Base-by-base conservation (phyloP, 1,140 invertebrate species). In the Aphaenogaster rudis region DNA sequence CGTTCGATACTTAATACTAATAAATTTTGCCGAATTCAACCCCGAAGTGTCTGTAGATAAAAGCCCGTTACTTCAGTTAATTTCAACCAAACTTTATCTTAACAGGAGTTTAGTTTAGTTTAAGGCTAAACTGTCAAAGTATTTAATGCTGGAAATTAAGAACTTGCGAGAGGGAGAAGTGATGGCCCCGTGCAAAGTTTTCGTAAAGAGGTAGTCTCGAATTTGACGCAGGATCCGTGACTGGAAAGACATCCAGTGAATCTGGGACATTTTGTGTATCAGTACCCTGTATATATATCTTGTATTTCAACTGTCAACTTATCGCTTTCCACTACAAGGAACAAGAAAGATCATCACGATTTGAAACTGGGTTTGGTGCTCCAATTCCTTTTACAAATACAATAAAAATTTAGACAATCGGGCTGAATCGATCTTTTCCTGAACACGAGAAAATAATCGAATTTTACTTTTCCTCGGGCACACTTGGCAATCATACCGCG, bases 391-490 rank as follows among this genome's bases (percentile, higher is more conserved):
- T 74, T 21, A 9, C 69, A 76, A 76, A 76, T 57, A 48, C 80
- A 74, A 84, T 84, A 84, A 64, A 74, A 84, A 84, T 84, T 84
- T 74, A 76, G 80, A 76, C 80, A 63, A 76, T 76, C 69, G 42
- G 54, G 54, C 72, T n/a, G 80, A 33, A 74, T 72, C 67, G 80
- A 82, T 82, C 54, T 74, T 50, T 28, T 4, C n/a, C 21, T 15
- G 54, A 74, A 84, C 54, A 54, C 59, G 80, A 84, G 54, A 84
- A 50, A 84, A 84, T 84, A 84, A 82, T 76, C 80, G 54, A 74
- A 71, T 84, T 84, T 61, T 76, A 42, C 80, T 50, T 61, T 36
- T 74, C 69, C 54, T 61, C 80, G 28, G 54, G 69, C 80, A 13
- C 21, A 59, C 39, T 81, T 61, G 48, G 80, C 80, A 82, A 72